Evolutionary conservation across 2,113 vertebrate genomes (phyloP), one percentile per base, ranked within the genome.

Genomic region (Psephotus haematonotus): DNA sequence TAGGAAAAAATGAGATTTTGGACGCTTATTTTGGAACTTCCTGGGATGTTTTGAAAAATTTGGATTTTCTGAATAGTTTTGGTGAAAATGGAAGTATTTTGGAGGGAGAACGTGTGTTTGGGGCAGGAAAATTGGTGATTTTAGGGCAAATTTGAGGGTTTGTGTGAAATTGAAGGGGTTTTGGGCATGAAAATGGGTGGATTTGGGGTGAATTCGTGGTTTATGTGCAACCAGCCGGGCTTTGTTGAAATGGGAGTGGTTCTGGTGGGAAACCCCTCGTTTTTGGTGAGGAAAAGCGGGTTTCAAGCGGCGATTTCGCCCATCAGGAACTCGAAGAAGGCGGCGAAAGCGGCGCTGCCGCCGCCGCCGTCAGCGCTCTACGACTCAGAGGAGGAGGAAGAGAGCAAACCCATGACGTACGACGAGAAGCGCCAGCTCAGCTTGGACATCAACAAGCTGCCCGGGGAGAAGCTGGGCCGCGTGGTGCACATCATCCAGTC

Each of bases 401-500:
- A 99, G 68, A 98, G 98, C 74, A 98, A 98, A 17, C 99, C 99
- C 33, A 99, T 99, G 99, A 99, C 98, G 1, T 99, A 99, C 0
- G 99, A 99, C 7, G 99, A 99, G 97, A 99, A 99, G 65, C 98
- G 99, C 0, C 99, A 99, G 85, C 97, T 99, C 69, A 99, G 99
- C 91, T 84, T 99, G 80, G 99, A 99, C 94, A 99, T 99, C 96
- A 99, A 99, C 98, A 99, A 99, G 59, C 97, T 99, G 43, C 99
- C 99, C 0, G 99, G 99, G 0, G 99, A 99, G 96, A 99, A 99
- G 86, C 97, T 99, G 82, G 99, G 99, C 27, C 98, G 99, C 1
- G 99, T 99, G 1, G 99, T 99, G 3, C 99, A 99, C 97, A 99
- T 99, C 97, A 99, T 99, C 93, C 99, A 99, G 63, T 98, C 99